Conservation (phyloP, 2,113 vertebrate genomes). For the Cygnus atratus region DNA sequence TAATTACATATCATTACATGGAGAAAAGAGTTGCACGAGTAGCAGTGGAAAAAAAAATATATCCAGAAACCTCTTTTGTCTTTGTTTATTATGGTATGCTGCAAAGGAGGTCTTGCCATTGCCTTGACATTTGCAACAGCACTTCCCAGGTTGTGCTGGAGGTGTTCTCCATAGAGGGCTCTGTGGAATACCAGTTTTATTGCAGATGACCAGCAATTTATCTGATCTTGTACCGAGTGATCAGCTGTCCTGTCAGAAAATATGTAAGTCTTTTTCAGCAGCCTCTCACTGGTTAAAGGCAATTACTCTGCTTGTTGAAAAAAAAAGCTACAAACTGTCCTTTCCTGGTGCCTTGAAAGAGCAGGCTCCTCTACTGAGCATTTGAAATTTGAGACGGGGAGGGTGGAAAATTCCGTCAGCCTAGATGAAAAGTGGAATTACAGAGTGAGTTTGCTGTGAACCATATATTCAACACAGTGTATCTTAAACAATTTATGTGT, state of each 20-base stretch:
- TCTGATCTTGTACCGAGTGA: conserved; percentile 14
- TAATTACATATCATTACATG: neutral
- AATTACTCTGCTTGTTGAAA: conserved; percentile 4
- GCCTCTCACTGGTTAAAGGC: neutral
- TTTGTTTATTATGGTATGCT: neutral
- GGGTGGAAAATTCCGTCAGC: neutral
- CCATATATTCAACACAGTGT: neutral
- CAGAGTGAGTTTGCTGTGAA: conserved; percentile 4
- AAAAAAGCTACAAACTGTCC: neutral
- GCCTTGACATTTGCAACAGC: neutral
- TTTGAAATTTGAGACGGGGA: conserved; percentile 11
- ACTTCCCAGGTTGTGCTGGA: neutral
- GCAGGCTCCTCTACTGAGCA: neutral
- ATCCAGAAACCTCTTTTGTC: neutral
- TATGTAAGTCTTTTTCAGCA: neutral
- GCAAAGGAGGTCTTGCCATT: neutral
- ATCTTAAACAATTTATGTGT: neutral
- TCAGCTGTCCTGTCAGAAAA: conserved; percentile 13
- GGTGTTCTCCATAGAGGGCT: neutral
- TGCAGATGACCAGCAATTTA: conserved; percentile 13
- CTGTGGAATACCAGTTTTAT: neutral
- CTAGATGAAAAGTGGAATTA: conserved; percentile 38
- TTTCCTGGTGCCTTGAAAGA: conserved; percentile 13
- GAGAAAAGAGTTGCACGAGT: neutral
- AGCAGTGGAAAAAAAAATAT: conserved; percentile 6